phyloP scores from a whole-genome alignment of 2,113 vertebrate species.

The Podilymbus podiceps region DNA sequence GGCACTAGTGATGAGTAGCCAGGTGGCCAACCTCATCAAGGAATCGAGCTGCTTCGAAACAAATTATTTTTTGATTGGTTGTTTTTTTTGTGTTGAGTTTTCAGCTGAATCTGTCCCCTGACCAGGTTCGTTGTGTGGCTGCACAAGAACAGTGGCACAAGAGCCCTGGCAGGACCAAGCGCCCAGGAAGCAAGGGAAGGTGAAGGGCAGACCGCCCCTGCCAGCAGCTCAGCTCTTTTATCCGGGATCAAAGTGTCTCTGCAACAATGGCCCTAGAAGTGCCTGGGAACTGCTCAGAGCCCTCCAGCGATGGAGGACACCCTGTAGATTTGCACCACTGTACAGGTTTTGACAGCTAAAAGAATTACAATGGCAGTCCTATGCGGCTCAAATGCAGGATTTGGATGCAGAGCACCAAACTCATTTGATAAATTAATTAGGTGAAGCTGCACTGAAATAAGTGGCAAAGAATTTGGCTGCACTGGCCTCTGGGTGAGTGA shows the following conservation, averaged over 20 bases:
- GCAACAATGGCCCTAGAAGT: neutral
- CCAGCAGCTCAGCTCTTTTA: neutral
- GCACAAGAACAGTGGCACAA: neutral
- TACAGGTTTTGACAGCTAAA: neutral
- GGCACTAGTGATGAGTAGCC: neutral
- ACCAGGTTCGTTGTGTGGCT: neutral
- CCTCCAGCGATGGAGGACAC: neutral
- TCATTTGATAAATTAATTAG: neutral
- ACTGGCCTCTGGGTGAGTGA: neutral
- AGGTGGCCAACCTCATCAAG: neutral
- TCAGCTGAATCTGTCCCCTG: neutral
- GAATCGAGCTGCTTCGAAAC: neutral
- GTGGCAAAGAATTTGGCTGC: neutral
- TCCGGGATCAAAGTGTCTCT: neutral
- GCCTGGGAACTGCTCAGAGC: neutral
- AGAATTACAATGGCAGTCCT: neutral
- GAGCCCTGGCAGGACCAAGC: neutral
- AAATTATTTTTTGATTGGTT: neutral
- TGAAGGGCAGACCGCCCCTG: neutral
- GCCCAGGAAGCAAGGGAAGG: neutral
- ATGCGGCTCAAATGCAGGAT: neutral
- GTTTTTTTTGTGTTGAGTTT: neutral
- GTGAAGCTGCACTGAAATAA: neutral
- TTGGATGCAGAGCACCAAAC: neutral
- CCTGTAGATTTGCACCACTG: fast-evolving